Conservation (phyloP, 2,113 vertebrate genomes). For the Ondatra zibethicus region DNA sequence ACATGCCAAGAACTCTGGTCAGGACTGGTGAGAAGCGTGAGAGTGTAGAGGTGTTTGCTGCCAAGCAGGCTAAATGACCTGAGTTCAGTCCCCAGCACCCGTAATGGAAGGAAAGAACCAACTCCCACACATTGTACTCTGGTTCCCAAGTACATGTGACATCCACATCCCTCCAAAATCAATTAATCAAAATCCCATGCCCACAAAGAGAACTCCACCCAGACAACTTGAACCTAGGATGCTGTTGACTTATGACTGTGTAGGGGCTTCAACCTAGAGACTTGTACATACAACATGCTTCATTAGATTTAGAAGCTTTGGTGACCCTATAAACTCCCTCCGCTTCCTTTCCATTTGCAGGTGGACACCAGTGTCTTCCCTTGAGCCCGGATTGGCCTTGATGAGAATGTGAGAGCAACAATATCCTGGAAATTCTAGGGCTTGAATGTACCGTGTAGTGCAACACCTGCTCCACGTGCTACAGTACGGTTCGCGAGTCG, state of each 20-base stretch:
- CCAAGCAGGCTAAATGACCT: neutral
- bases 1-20: neutral
- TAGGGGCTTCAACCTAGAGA: neutral
- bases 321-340: neutral
- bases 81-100: neutral
- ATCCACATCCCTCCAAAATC: neutral
- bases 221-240: neutral
- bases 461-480: no score
- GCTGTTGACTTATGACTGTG: neutral
- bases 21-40: neutral
- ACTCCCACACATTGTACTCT: no score
- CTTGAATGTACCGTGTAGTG: neutral
- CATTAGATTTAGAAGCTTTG: neutral
- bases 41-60: neutral
- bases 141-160: neutral
- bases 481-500: accelerated
- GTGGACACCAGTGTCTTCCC: neutral
- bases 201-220: neutral
- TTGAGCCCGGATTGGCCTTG: neutral
- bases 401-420: neutral
- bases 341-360: neutral
- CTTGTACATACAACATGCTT: no score
- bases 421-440: neutral
- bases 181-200: neutral
- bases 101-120: no score